These are phyloP conservation scores for Perca flavescens DNA, from an alignment of 2,113 vertebrate genomes.

Conservation along the genomic window DNA sequence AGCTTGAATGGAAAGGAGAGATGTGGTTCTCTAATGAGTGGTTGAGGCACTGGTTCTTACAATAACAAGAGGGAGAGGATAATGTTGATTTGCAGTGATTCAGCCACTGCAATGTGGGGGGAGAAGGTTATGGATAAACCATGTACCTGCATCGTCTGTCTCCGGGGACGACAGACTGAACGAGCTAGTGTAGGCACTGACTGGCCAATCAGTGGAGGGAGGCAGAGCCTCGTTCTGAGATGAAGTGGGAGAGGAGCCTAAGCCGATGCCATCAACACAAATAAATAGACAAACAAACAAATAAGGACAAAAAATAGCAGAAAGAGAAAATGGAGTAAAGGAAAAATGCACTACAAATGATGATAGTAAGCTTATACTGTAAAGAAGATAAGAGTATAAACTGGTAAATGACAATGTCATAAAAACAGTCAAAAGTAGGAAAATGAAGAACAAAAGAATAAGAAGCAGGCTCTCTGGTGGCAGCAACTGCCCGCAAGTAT, in stretches of 20 bases:
- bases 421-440: slow-evolving; percentile 61
- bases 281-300: slow-evolving; percentile 68
- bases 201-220: slow-evolving; percentile 93
- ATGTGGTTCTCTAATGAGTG: slow-evolving; percentile 25
- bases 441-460: slow-evolving; percentile 61
- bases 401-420: slow-evolving; percentile 48
- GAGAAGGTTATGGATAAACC: slow-evolving; percentile 56
- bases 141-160: slow-evolving; percentile 89
- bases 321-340: slow-evolving; percentile 73
- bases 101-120: slow-evolving; percentile 46
- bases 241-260: slow-evolving; percentile 91
- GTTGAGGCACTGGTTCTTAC: slow-evolving; percentile 29
- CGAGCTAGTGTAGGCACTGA: slow-evolving; percentile 92
- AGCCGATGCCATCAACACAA: slow-evolving; percentile 69
- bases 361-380: slow-evolving; percentile 39
- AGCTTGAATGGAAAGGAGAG: slow-evolving; percentile 23
- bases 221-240: slow-evolving; percentile 93
- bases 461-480: slow-evolving; percentile 53
- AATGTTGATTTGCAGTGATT: slow-evolving; percentile 48
- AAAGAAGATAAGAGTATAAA: slow-evolving; percentile 39
- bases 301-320: slow-evolving; percentile 70
- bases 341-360: slow-evolving; percentile 64
- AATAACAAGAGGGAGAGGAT: slow-evolving; percentile 33
- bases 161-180: slow-evolving; percentile 91
- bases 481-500: slow-evolving; percentile 16